Base-by-base conservation (phyloP, 2,797 vertebrate species). In the Micromesistius poutassou region DNA sequence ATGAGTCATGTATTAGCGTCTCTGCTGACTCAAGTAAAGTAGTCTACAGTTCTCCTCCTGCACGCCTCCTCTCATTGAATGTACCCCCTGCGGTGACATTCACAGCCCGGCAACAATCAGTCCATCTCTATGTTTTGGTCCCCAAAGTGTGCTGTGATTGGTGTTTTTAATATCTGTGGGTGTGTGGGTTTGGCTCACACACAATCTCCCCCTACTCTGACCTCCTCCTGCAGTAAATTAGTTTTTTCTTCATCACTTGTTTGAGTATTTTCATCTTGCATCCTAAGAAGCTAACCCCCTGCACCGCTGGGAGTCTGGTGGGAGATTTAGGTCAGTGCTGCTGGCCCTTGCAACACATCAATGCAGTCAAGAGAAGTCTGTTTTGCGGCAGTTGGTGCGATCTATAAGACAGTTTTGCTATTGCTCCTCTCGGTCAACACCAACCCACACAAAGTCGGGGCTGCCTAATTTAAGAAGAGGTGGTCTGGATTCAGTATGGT, bases 281-380 rank as follows among this genome's bases (percentile, higher is more conserved):
- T 62, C 22, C 55, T 62, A 25, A 62, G 68, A 30, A 14, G 12
- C 28, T 4, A 31, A 30, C 68, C 10, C 14, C 2, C 30, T 71
- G 28, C 14, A 89, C 90, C 81, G 84, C 78, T 36, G 84, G 88
- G 89, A 88, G 76, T 62, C 75, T 1, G 55, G 62, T 25, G 50
- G 50, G 78, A 78, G 86, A 91, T 93, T 83, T 89, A 89, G 91
- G 90, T 79, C 89, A 89, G 55, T 0, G 79, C 74, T 80, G 71
- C 25, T 70, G 66, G 19, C 14, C 70, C 28, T 87, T 86, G 73
- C 79, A 91, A 77, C 36, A 82, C 81, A 77, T 79, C 78, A 77
- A 55, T 7, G 30, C 71, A 75, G 78, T 85, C 85, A 19, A 19
- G 76, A 62, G 72, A 86, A 76, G 75, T 40, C 72, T 31, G 38